A percentile compares a stretch with the other conserved stretches of the same genome.
These are phyloP conservation scores for Diachasma alloeum DNA, from an alignment of 1,140 invertebrate genomes.

Conservation along the genomic window DNA sequence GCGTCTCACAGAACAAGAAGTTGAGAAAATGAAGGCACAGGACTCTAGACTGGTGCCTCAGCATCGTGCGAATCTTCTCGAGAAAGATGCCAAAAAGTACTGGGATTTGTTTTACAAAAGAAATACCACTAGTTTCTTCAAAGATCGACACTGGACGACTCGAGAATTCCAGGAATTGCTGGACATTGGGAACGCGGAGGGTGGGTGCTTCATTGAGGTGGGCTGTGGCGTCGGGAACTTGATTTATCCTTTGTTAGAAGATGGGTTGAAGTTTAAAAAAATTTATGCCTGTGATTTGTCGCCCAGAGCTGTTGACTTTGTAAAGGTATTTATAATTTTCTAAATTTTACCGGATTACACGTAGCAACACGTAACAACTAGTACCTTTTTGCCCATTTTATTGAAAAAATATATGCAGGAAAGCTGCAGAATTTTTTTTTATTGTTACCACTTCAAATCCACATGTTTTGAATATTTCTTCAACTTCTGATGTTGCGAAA, in stretches of 20 bases:
- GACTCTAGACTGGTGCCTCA: conserved; percentile 76
- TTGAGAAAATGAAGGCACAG: conserved; percentile 70
- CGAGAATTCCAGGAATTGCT: conserved; percentile 90
- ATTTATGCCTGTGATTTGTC: conserved; percentile 97
- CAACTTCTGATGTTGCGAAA: conserved; percentile 76
- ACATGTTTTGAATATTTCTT: conserved; percentile 68
- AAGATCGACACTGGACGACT: conserved; percentile 96
- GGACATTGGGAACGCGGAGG: conserved; percentile 51
- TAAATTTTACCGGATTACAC: background rate
- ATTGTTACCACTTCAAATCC: conserved; percentile 76
- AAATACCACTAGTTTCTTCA: conserved; percentile 92
- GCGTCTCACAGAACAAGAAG: conserved; percentile 69
- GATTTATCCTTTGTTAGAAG: conserved; percentile 90
- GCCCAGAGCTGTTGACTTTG: conserved; percentile 86
- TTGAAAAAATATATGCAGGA: too few relatives aligned
- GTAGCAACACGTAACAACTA: too few relatives aligned
- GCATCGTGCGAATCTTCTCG: conserved; percentile 84
- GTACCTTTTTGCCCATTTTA: too few relatives aligned
- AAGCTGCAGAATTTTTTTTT: too few relatives aligned
- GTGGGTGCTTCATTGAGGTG: conserved; percentile 78
- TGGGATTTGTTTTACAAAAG: conserved; percentile 99
- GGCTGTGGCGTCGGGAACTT: conserved; percentile 99
- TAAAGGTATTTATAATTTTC: conserved; percentile 67
- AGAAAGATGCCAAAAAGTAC: conserved; percentile 87
- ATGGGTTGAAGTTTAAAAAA: conserved; percentile 73